Evolutionary conservation across 2,797 vertebrate genomes (phyloP), one percentile per base, ranked within the genome.

Genomic region (Sebastolobus alascanus): DNA sequence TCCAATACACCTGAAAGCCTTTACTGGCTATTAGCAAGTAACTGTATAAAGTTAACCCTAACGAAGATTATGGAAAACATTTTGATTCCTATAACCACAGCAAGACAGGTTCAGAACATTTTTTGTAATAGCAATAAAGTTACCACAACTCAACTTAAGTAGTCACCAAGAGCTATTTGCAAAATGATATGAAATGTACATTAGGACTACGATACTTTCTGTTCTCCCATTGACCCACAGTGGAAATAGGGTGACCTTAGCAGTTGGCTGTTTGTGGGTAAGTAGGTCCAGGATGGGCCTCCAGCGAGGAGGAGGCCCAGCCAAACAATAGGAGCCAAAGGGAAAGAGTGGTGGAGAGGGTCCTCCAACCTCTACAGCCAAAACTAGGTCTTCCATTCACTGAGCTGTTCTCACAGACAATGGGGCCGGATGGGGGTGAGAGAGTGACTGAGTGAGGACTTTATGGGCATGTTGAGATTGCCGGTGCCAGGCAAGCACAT

Each of bases 351-450:
- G 68, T 59, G 63, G 87, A 89, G 78, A 87, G 90, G 84, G 80
- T 91, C 86, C 88, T 91, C 83, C 83, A 86, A 81, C 84, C 79
- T 88, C 89, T 5, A 71, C 73, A 78, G 75, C 80, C 66, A 88
- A 92, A 93, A 93, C 87, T 94, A 92, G 93, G 92, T 93, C 91
- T 94, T 88, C 87, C 80, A 91, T 94, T 95, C 91, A 93, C 83
- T 82, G 76, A 82, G 84, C 75, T 55, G 68, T 60, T 84, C 67
- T 79, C 66, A 58, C 58, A 87, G 82, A 95, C 94, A 94, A 95
- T 89, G 88, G 83, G 59, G 29, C 74, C 38, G 76, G 75, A 74
- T 84, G 82, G 79, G 87, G 79, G 84, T 65, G 76, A 83, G 55
- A 22, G 74, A 77, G 55, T 59, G 43, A 37, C 55, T 54, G 37